phyloP scores from a whole-genome alignment of 2,113 vertebrate genomes.

The Chrysochloris asiatica region DNA sequence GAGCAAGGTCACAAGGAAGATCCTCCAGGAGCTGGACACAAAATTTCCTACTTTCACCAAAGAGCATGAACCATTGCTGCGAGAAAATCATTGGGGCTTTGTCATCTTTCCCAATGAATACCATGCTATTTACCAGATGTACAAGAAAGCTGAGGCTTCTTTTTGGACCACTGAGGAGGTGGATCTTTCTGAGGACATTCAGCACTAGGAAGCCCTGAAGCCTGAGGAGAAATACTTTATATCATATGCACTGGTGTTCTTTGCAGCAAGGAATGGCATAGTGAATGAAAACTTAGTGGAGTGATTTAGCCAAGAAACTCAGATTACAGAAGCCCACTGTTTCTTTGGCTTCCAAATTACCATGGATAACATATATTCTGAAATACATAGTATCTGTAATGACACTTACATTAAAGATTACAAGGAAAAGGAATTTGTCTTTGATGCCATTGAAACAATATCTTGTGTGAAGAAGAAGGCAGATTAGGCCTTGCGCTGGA shows the following conservation, averaged over 20 bases:
- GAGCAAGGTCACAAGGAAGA: slow-evolving; percentile 91
- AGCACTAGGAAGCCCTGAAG: slow-evolving; percentile 96
- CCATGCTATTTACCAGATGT: slow-evolving; percentile 99
- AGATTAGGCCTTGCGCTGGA: slow-evolving; percentile 98
- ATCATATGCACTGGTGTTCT: slow-evolving; percentile 96
- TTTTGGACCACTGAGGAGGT: slow-evolving; percentile 99
- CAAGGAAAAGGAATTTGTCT: slow-evolving; percentile 93
- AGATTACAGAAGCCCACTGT: slow-evolving; percentile 95
- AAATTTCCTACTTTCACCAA: slow-evolving; percentile 14
- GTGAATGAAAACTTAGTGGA: slow-evolving; percentile 99
- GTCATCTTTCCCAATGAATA: slow-evolving; percentile 97
- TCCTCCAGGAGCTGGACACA: slow-evolving; percentile 86
- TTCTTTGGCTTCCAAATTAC: slow-evolving; percentile 99
- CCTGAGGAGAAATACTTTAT: slow-evolving; percentile 95
- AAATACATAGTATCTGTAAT: slow-evolving; percentile 99
- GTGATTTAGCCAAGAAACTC: slow-evolving; percentile 96
- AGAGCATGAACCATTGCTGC: slow-evolving; percentile 92
- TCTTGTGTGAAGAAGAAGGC: slow-evolving; percentile 99
- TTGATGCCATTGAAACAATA: slow-evolving; percentile 96
- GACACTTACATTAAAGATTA: slow-evolving; percentile 96
- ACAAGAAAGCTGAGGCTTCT: slow-evolving; percentile 98
- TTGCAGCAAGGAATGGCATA: slow-evolving; percentile 97
- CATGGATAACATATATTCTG: slow-evolving; percentile 99
- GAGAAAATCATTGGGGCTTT: slow-evolving; percentile 93
- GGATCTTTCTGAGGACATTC: slow-evolving; percentile 95